Evolutionary conservation across 2,888 invertebrate species (phyloP).

Genomic region (Sinhomidia bicolor): DNA sequence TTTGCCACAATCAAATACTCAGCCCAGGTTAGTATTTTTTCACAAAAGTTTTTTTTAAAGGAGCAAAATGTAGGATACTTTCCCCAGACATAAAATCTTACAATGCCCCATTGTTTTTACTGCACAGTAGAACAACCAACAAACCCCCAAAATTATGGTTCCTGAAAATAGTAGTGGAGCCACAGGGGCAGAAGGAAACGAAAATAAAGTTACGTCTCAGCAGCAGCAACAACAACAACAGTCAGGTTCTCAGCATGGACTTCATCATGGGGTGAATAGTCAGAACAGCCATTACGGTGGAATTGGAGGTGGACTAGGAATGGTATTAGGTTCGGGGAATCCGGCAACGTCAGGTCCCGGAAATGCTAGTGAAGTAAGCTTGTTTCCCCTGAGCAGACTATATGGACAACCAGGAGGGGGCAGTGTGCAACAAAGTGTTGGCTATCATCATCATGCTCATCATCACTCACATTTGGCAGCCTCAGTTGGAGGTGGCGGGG

Average conservation of each 20-base stretch:
- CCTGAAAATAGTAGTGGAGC: slow-evolving; percentile 63
- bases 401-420: slow-evolving; percentile 53
- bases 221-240: slow-evolving; percentile 27
- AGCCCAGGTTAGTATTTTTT: slow-evolving; percentile 60
- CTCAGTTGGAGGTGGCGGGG: slow-evolving; percentile 35
- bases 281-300: slow-evolving; percentile 57
- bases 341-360: slow-evolving; percentile 3
- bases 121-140: slow-evolving; percentile 67
- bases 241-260: neutral
- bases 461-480: slow-evolving; percentile 53
- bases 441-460: slow-evolving; percentile 55
- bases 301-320: slow-evolving; percentile 48
- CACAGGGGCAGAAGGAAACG: slow-evolving; percentile 1
- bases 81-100: slow-evolving; percentile 34
- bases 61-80: too few species aligned
- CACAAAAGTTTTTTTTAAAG: neutral
- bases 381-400: slow-evolving; percentile 56
- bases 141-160: slow-evolving; percentile 86
- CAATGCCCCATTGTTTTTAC: slow-evolving; percentile 4
- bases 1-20: slow-evolving; percentile 42
- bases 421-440: slow-evolving; percentile 42
- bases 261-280: slow-evolving; percentile 35
- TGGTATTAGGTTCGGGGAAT: slow-evolving; percentile 53
- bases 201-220: slow-evolving; percentile 20
- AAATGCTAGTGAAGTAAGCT: slow-evolving; percentile 18